Evolutionary conservation across 2,888 invertebrate genomes (phyloP).

Genomic region (Lottia gigantea): DNA sequence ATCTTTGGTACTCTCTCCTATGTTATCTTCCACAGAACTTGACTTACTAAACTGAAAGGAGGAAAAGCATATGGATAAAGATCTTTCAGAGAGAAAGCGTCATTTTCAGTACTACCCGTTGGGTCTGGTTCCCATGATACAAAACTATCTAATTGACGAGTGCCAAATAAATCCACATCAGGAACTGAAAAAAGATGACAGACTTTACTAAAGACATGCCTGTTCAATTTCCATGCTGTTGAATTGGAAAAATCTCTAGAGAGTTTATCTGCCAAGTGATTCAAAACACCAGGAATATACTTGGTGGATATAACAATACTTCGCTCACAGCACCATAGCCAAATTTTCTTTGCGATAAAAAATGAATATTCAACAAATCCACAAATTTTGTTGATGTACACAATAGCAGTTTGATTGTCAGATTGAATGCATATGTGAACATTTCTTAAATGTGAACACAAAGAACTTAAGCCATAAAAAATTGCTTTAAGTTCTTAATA

Average conservation of each 20-base stretch:
- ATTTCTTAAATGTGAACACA: neutral
- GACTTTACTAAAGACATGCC: neutral
- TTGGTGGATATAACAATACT: neutral
- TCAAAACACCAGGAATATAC: neutral
- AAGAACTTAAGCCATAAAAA: neutral
- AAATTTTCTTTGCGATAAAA: neutral
- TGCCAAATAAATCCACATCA: neutral
- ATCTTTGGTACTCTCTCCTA: neutral
- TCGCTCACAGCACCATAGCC: neutral
- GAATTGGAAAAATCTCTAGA: neutral
- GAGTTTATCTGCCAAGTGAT: neutral
- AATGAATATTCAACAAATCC: neutral
- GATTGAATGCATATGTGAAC: neutral
- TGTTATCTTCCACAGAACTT: neutral
- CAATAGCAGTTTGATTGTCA: neutral
- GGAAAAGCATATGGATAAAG: neutral
- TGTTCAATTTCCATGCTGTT: neutral
- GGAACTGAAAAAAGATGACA: neutral
- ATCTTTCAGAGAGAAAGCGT: neutral
- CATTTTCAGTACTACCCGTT: neutral
- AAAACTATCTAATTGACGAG: neutral
- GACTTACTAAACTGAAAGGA: neutral
- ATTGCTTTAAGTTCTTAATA: neutral
- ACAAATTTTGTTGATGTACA: neutral
- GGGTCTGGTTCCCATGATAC: constrained; percentile 1